Conservation (phyloP, 2,888 invertebrate genomes). For the Drosophila infuscata region DNA sequence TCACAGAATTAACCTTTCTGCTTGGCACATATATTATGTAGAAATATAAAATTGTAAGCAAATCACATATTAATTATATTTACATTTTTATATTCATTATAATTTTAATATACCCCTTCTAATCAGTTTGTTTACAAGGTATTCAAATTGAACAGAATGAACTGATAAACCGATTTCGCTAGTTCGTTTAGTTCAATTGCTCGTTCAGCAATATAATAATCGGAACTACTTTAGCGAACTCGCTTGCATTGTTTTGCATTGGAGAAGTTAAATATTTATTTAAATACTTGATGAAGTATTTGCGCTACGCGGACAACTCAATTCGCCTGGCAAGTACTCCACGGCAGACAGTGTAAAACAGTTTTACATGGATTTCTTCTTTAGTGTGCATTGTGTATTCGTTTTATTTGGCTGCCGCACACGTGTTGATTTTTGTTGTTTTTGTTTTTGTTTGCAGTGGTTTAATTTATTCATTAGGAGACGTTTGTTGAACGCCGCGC, state of each 20-base stretch:
- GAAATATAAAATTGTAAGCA: neutral
- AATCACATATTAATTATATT: neutral
- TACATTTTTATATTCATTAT: neutral
- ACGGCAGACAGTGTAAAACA: neutral
- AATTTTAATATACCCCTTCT: constrained; percentile 32
- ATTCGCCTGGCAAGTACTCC: constrained; percentile 51
- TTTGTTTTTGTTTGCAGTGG: constrained; percentile 58
- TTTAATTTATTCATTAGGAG: constrained; percentile 30
- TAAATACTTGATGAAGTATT: constrained; percentile 43
- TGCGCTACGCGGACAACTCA: constrained; percentile 25
- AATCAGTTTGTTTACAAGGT: constrained; percentile 49
- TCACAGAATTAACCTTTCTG: neutral
- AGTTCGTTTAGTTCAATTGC: constrained; percentile 42
- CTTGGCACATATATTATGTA: neutral
- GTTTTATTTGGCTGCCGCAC: constrained; percentile 16
- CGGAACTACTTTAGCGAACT: constrained; percentile 35
- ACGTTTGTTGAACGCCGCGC: constrained; percentile 32
- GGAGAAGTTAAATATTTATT: constrained; percentile 11
- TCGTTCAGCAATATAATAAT: constrained; percentile 27
- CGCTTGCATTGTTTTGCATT: constrained; percentile 19
- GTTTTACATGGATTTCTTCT: neutral
- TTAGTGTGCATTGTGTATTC: neutral
- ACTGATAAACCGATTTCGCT: constrained; percentile 39
- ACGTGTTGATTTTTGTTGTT: constrained; percentile 52
- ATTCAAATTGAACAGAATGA: constrained; percentile 34